Evolutionary conservation across 1,140 invertebrate species (phyloP), one percentile per base, ranked within the genome.

Genomic region (Mesaphorura yosii): DNA sequence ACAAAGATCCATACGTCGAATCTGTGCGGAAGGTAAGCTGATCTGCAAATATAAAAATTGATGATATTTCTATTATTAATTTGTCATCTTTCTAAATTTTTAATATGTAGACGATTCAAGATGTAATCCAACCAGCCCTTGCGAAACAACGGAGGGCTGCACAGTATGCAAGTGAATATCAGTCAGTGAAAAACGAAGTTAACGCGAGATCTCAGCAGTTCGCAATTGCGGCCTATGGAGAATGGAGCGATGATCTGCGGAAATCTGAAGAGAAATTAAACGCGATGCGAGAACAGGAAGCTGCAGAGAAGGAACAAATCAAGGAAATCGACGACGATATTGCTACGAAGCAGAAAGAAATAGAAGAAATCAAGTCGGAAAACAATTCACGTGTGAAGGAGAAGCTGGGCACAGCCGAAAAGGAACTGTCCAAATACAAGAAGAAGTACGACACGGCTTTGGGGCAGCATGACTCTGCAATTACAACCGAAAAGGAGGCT

Each of bases 1-100:
- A 92, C 65, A 98, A 98, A 71, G 88, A 98, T 71, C 78, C 77
- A 3, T 93, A 91, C 72, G 71, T 98, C 0, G 74, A 78, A 31
- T 86, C 94, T 71, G 86, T 97, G 22, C 82, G 88, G 68, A 73
- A 76, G 64, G 86, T 92, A 76, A 69, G 74, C 67, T 20, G 12
- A 10, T 12, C 19, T 12, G 12, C 20, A 20, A 14, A 20, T 12
- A 15, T 19, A 12, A 10, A 12, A 12, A 14, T 42, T 12, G n/a
- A 20, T 20, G 10, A 12, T 42, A 14, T 12, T 42, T 10, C 10
- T 14, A 20, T 14, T 20, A 12, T 10, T 12, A 42, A 42, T 10
- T 15, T 7, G n/a, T 10, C 25, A 29, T 26, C 3, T 23, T 48
- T 38, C 26, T 37, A 66, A 64, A 19, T 38, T 34, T 46, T 22